These are phyloP conservation scores for Cetonia aurata DNA, from an alignment of 2,888 invertebrate species.

Conservation along the genomic window DNA sequence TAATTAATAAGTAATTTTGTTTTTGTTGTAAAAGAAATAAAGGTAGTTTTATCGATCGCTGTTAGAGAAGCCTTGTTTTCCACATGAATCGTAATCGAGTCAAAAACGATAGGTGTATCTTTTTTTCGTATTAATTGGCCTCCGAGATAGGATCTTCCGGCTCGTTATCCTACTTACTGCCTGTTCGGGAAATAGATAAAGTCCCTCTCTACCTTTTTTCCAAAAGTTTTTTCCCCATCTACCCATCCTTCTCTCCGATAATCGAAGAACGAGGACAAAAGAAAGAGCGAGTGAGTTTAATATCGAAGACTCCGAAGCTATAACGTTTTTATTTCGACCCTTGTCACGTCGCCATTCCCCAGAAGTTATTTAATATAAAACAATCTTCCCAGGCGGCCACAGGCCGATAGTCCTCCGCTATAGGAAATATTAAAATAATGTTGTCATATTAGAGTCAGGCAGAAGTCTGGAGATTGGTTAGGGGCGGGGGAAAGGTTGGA, in stretches of 20 bases:
- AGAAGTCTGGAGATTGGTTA: constrained; percentile 3
- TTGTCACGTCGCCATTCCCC: constrained; percentile 39
- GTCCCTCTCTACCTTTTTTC: constrained; percentile 18
- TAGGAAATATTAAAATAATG: constrained; percentile 39
- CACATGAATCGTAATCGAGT: background rate
- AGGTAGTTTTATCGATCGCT: too few relatives aligned
- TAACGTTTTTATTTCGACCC: constrained; percentile 41
- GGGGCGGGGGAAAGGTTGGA: background rate
- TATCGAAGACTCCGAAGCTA: constrained; percentile 38
- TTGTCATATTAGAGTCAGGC: constrained; percentile 39
- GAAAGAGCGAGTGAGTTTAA: constrained; percentile 22
- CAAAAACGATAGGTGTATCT: background rate
- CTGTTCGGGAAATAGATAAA: constrained; percentile 29
- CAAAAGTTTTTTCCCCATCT: background rate
- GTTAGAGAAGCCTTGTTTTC: background rate
- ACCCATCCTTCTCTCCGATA: background rate
- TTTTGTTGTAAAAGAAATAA: too few relatives aligned
- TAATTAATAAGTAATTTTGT: too few relatives aligned
- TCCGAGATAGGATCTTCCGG: constrained; percentile 2
- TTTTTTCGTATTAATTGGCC: constrained; percentile 11
- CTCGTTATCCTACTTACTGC: constrained; percentile 2
- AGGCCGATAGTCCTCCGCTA: constrained; percentile 8
- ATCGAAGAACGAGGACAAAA: background rate
- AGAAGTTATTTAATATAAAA: constrained; percentile 42
- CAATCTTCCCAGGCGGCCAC: constrained; percentile 21